Conservation (phyloP, 1,140 invertebrate genomes). For the Babylonia areolata region DNA sequence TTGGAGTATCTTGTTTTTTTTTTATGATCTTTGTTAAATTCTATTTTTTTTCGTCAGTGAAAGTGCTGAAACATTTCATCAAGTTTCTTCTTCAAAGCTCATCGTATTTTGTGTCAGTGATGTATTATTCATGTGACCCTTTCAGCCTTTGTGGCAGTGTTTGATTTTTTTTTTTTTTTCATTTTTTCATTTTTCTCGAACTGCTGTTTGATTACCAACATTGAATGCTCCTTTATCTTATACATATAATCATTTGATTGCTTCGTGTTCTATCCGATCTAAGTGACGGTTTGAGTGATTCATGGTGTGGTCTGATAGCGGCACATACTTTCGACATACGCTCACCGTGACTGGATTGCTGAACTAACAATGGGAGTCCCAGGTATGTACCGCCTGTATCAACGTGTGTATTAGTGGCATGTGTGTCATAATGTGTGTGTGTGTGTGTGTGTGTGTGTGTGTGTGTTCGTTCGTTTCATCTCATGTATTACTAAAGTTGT, state of each 20-base stretch:
- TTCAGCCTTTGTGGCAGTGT: too few relatives aligned
- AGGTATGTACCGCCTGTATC: slow-evolving; percentile 9
- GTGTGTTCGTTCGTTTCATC: too few relatives aligned
- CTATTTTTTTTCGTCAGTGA: neutral
- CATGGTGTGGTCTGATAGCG: neutral
- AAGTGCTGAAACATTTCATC: neutral
- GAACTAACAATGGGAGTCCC: neutral
- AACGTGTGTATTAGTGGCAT: too few relatives aligned
- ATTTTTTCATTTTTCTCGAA: too few relatives aligned
- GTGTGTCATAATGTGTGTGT: too few relatives aligned
- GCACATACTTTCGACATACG: neutral
- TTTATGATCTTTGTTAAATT: neutral
- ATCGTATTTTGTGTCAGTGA: neutral
- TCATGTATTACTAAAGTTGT: too few relatives aligned
- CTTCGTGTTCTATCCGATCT: neutral
- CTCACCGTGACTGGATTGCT: neutral
- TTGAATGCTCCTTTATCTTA: neutral
- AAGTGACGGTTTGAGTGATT: neutral
- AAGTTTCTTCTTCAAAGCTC: neutral
- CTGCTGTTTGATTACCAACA: neutral
- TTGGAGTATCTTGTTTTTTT: neutral
- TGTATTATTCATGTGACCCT: too few relatives aligned
- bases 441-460: too few relatives aligned
- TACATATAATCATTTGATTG: neutral
- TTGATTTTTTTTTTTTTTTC: too few relatives aligned